Evolutionary conservation across 2,797 vertebrate genomes (phyloP).

Genomic region (Xenopus petersii): DNA sequence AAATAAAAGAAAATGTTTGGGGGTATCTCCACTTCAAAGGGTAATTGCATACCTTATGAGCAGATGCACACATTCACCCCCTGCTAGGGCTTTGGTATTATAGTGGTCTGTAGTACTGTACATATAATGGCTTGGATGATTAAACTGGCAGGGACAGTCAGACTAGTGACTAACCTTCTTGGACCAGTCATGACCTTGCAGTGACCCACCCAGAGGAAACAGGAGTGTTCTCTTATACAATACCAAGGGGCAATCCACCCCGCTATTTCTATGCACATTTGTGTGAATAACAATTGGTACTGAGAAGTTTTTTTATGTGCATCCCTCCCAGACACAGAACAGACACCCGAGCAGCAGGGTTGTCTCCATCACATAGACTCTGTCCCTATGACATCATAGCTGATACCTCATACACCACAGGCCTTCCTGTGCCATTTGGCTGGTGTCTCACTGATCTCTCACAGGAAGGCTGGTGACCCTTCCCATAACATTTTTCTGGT

Average conservation of each 20-base stretch:
- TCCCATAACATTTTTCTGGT: no score
- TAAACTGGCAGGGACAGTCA: constrained; percentile 1
- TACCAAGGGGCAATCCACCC: constrained; percentile 39
- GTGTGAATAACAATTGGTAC: constrained; percentile 35
- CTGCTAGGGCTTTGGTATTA: constrained; percentile 26
- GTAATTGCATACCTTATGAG: constrained; percentile 7
- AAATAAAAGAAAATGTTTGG: constrained; percentile 2
- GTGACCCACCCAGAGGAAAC: constrained; percentile 57
- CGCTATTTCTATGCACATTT: constrained; percentile 23
- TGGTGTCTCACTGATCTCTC: no score
- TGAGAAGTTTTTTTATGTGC: not conserved
- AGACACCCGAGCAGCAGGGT: constrained; percentile 7
- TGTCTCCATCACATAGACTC: not conserved
- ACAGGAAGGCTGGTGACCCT: no score
- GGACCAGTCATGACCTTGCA: constrained; percentile 60
- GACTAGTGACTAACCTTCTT: constrained; percentile 50
- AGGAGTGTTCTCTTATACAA: constrained; percentile 46
- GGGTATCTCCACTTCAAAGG: constrained; percentile 40
- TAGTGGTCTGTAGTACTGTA: constrained; percentile 1
- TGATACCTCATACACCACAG: no score
- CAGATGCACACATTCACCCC: constrained; percentile 11
- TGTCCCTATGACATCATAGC: no score
- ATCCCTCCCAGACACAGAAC: constrained; percentile 33
- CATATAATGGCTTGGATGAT: not conserved
- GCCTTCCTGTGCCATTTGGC: no score